Conservation (phyloP, 2,113 vertebrate genomes). For the Mohoua ochrocephala region DNA sequence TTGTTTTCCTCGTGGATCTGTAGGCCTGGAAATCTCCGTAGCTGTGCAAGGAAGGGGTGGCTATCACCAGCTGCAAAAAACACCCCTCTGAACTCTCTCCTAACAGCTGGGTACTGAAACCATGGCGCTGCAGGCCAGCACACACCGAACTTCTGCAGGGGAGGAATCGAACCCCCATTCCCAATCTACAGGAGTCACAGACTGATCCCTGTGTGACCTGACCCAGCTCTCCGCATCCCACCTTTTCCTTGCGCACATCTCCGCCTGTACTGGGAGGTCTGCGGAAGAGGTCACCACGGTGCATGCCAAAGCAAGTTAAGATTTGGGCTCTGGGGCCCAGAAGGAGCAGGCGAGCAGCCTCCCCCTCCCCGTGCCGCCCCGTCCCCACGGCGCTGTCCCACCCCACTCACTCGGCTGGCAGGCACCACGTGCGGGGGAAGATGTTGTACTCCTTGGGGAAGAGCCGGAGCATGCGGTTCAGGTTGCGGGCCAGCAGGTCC, state of each 20-base stretch:
- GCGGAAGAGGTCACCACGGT: rapidly evolving
- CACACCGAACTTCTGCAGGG: neutral
- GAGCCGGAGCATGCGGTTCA: slow-evolving; percentile 76
- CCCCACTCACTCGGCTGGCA: slow-evolving; percentile 75
- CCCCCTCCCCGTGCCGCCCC: neutral
- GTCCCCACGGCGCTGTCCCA: rapidly evolving
- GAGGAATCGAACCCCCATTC: rapidly evolving
- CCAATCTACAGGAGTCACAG: neutral
- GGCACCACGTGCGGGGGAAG: slow-evolving; percentile 78
- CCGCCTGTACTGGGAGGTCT: neutral
- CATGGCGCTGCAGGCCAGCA: neutral
- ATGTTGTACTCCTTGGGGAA: slow-evolving; percentile 73
- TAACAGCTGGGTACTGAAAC: neutral
- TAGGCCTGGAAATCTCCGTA: slow-evolving; percentile 73
- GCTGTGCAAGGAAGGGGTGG: slow-evolving; percentile 29
- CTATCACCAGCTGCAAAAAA: neutral
- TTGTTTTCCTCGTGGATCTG: slow-evolving; percentile 40
- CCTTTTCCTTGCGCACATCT: neutral
- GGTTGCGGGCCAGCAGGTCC: slow-evolving; percentile 75
- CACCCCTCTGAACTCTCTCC: neutral
- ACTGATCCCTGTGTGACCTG: rapidly evolving
- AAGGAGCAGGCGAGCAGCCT: neutral
- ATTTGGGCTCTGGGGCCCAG: neutral
- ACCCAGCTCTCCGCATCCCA: neutral
- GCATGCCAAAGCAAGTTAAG: neutral